Base-by-base conservation (phyloP, 2,888 invertebrate species). In the Baronia brevicornis region DNA sequence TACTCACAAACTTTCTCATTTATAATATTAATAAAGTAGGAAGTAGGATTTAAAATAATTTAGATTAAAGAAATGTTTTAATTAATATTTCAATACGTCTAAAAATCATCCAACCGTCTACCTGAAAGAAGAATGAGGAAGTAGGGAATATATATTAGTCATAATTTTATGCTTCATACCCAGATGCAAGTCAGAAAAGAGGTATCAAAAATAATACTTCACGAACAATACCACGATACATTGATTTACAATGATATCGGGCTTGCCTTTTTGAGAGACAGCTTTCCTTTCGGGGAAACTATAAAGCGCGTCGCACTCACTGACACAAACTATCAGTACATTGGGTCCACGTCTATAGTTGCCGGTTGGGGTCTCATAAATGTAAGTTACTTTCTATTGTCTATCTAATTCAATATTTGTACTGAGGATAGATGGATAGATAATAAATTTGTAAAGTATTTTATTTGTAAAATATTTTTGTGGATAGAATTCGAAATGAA, bases 321-420 rank as follows among this genome's bases (percentile, higher is more conserved):
- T n/a, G n/a, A n/a, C n/a, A n/a, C n/a, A n/a, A n/a, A n/a, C n/a
- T n/a, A n/a, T n/a, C n/a, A n/a, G n/a, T n/a, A 48, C 6, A 5
- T 11, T 2, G 19, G 30, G 1, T 14, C 14, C 1, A n/a, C 26
- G 0, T 61, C 41, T 3, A 14, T 20, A 1, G 43, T 64, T 1
- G 63, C 66, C 4, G 72, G 69, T 1, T 72, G 72, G 69, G 72
- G 70, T 1, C 3, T 53, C 2, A 32, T 46, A 5, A 33, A 60
- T 31, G 70, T 69, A 36, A 57, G 65, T 51, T 20, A 5, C 22
- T n/a, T n/a, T n/a, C n/a, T n/a, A n/a, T n/a, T n/a, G n/a, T n/a
- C n/a, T n/a, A n/a, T n/a, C n/a, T n/a, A n/a, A n/a, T n/a, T n/a
- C n/a, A n/a, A n/a, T n/a, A n/a, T n/a, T n/a, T n/a, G n/a, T n/a